These are phyloP conservation scores for Remorina albescens DNA, from an alignment of 2,797 vertebrate genomes.

Conservation along the genomic window DNA sequence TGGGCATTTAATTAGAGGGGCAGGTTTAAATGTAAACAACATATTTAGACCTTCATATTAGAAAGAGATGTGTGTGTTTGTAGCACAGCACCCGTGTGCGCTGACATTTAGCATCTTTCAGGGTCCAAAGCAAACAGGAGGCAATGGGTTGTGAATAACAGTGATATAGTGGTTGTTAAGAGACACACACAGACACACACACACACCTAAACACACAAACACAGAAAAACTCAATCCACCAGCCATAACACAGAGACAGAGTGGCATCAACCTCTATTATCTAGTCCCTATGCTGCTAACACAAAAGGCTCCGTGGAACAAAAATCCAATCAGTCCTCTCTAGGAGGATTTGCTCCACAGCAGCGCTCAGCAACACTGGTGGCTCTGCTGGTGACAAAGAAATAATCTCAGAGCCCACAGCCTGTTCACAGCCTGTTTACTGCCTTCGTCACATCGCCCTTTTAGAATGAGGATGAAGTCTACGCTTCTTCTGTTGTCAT, in stretches of 20 bases:
- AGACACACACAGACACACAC: constrained; percentile 49
- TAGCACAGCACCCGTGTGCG: background rate
- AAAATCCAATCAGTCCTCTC: constrained; percentile 86
- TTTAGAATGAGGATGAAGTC: constrained; percentile 76
- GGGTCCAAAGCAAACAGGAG: constrained; percentile 14
- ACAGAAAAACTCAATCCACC: constrained; percentile 74
- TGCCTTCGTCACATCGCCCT: constrained; percentile 75
- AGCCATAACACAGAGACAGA: constrained; percentile 79
- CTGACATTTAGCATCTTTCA: constrained; percentile 16
- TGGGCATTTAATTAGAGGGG: constrained; percentile 32
- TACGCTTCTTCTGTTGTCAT: constrained; percentile 75
- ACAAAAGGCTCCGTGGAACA: constrained; percentile 86
- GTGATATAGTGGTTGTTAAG: constrained; percentile 40
- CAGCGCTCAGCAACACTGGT: constrained; percentile 83
- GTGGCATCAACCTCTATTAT: constrained; percentile 85
- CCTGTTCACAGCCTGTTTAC: constrained; percentile 84
- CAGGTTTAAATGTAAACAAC: constrained; percentile 37
- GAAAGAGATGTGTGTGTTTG: constrained; percentile 9
- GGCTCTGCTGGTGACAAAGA: constrained; percentile 83
- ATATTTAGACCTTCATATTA: constrained; percentile 14
- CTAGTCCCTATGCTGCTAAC: constrained; percentile 83
- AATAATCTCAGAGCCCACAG: constrained; percentile 83
- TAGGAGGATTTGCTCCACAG: constrained; percentile 84
- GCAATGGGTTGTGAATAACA: constrained; percentile 42
- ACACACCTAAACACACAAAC: constrained; percentile 43